Base-by-base conservation (phyloP, 2,113 vertebrate species). In the Forbesichthys agassizii region DNA sequence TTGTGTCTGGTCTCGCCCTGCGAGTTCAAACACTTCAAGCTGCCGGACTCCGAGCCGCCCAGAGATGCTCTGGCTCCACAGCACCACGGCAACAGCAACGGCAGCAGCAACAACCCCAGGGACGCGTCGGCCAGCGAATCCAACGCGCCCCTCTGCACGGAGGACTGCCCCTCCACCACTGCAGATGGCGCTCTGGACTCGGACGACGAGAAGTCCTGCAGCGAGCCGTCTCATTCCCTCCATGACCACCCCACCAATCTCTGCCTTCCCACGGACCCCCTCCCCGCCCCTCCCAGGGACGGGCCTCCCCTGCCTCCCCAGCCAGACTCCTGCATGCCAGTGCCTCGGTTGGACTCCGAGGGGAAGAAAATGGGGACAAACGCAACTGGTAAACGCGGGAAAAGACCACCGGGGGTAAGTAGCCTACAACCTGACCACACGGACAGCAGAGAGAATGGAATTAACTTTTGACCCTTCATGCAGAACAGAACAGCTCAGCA, bases 1-100 rank as follows among this genome's bases (percentile, higher is more conserved):
- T 86, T 99, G 9, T 99, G 97, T 78, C 87, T 99, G 68, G 96
- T 99, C 74, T 99, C 97, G 0, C 97, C 97, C 4, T 98, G 96
- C 1, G 96, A 98, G 90, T 98, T 98, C 33, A 93, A 96, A 77
- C 97, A 99, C 71, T 94, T 94, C 74, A 98, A 96, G 78, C 84
- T 89, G 0, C 61, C 83, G 0, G 92, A 71, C 68, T 85, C 76
- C 0, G 93, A 94, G n/a, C 81, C 88, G 0, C 93, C 94, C 0
- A 94, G 93, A 80, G 94, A 94, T 74, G 92, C 93, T 71, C 78
- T 89, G 33, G 67, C 67, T 11, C 73, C 88, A 1, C 63, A 84
- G 58, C 7, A 81, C 36, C 63, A 78, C 0, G 10, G 81, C 64
- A 66, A 72, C 20, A 20, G 20, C 20, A 27, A 27, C 27, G 27